Evolutionary conservation across 2,113 vertebrate genomes (phyloP).

Genomic region (Channa maculata): DNA sequence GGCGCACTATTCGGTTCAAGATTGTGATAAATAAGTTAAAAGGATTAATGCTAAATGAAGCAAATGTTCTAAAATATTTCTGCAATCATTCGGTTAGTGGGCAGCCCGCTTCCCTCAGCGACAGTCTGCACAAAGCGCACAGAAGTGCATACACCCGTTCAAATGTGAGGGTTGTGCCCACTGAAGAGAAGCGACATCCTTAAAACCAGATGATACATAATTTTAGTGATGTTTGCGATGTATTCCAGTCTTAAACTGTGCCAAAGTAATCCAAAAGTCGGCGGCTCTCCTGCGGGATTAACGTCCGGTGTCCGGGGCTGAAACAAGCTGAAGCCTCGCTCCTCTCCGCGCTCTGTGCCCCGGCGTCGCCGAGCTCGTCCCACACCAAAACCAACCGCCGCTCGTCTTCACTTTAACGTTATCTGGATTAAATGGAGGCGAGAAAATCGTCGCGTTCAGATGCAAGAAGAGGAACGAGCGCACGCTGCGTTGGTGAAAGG

Average conservation of each 20-base stretch:
- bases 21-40: not conserved
- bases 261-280: constrained; percentile 68
- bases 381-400: constrained; percentile 15
- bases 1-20: constrained; percentile 6
- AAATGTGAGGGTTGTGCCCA: not conserved
- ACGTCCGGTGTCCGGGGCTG: constrained; percentile 21
- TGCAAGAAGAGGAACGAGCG: not conserved
- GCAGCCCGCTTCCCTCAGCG: not conserved
- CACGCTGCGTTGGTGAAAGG: not conserved
- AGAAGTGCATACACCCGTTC: constrained; percentile 44
- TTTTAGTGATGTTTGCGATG: not conserved
- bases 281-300: constrained; percentile 30
- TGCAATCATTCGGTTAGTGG: constrained; percentile 8
- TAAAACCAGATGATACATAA: not conserved
- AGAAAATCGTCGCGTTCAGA: too few species aligned
- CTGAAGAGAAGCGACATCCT: constrained; percentile 3
- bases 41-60: not conserved
- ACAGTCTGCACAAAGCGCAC: constrained; percentile 55
- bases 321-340: constrained; percentile 30
- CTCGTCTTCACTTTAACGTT: not conserved
- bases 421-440: not conserved
- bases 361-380: constrained; percentile 49
- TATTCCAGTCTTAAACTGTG: constrained; percentile 22
- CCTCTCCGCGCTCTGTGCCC: constrained; percentile 11
- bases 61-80: not conserved